Percentiles rank a stretch among this genome's conserved stretches.
Conservation (phyloP, 2,113 vertebrate species). For the Callochromis pleurospilus region DNA sequence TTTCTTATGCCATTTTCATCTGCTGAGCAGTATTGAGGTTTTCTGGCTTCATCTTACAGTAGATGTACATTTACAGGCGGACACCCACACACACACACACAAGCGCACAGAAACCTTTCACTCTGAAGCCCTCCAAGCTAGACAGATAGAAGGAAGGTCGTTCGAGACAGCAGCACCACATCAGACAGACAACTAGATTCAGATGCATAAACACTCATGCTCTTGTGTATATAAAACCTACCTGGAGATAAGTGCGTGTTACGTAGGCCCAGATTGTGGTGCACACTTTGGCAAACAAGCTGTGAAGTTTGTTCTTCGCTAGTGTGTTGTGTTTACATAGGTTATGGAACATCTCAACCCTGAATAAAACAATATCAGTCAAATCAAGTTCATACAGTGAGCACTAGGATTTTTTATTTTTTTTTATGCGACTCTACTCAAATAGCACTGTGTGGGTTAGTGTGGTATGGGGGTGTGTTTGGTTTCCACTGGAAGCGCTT, state of each 20-base stretch:
- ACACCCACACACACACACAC: not conserved
- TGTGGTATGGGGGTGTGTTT: slow-evolving; percentile 4
- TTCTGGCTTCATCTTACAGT: not conserved
- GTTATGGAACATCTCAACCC: not conserved
- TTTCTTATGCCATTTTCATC: not conserved
- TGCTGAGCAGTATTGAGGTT: not conserved
- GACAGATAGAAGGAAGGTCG: slow-evolving; percentile 24
- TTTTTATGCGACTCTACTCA: not conserved
- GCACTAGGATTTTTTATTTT: not conserved
- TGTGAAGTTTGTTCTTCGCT: not conserved
- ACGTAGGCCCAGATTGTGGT: not conserved
- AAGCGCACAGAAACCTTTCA: not conserved
- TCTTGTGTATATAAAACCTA: not conserved
- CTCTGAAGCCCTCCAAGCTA: not conserved
- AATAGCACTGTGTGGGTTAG: not conserved
- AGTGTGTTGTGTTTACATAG: not conserved
- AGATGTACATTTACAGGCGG: not conserved
- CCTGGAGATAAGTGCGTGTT: not conserved
- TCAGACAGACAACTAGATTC: not conserved
- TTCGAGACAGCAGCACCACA: slow-evolving; percentile 3
- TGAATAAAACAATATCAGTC: not conserved
- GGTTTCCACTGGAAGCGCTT: not conserved
- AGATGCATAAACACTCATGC: not conserved
- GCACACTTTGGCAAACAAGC: not conserved
- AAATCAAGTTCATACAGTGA: not conserved